Evolutionary conservation across 2,113 vertebrate genomes (phyloP).

Genomic region (Cephalopholis sonnerati): DNA sequence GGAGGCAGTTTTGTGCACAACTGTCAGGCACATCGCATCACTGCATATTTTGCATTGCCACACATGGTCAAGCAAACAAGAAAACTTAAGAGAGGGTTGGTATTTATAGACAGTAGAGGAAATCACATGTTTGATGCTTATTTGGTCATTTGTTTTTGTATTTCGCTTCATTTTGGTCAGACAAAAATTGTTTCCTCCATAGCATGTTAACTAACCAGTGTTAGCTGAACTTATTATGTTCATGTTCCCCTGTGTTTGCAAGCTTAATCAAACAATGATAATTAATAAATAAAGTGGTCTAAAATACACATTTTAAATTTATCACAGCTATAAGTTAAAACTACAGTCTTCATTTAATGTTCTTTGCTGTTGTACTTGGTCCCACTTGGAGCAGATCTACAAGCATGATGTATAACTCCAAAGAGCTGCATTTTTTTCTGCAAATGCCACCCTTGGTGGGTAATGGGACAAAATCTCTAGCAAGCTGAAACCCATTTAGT

Average conservation of each 20-base stretch:
- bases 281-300: not conserved
- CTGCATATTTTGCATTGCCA: constrained; percentile 28
- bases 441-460: not conserved
- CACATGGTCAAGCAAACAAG: constrained; percentile 1
- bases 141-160: constrained; percentile 2
- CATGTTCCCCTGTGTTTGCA: not conserved
- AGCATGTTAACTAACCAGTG: not conserved
- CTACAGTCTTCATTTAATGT: not conserved
- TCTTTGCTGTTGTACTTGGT: not conserved
- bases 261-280: not conserved
- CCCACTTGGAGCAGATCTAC: not conserved
- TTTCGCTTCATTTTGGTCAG: not conserved
- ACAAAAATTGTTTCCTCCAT: not conserved
- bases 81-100: not conserved
- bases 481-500: not conserved
- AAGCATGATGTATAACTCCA: not conserved
- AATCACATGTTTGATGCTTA: not conserved
- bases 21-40: not conserved
- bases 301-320: not conserved
- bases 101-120: constrained; percentile 15
- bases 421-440: not conserved
- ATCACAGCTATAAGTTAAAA: not conserved
- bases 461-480: not conserved
- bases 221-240: not conserved
- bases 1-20: not conserved